Base-by-base conservation (phyloP, 2,888 invertebrate species). In the Brachylomia viminalis region DNA sequence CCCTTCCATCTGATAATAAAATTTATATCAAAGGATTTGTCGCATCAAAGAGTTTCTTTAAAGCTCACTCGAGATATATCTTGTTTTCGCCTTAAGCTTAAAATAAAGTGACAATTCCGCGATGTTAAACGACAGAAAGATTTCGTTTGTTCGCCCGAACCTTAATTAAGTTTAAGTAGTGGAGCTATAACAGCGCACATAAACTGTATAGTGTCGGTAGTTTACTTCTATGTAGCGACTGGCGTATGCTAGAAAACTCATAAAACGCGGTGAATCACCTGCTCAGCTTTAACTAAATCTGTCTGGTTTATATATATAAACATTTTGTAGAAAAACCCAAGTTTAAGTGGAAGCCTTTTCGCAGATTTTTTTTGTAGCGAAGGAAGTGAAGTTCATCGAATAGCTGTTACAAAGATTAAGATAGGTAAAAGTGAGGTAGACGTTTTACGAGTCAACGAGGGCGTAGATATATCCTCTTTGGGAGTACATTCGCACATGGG, bases 401-500 rank as follows among this genome's bases (percentile, higher is more conserved):
- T 85, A 87, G 84, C 85, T 87, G 88, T 88, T 88, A 85, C 83
- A 79, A 76, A 83, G 86, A 91, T 91, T 90, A 87, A 90, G 86
- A 85, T 88, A 87, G 87, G 85, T 82, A 82, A 81, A 80, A 86
- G 82, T 83, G 79, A 83, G 85, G 84, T 84, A 88, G 85, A 84
- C 77, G 83, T 85, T 90, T 90, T 89, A 91, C 87, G 89, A 90
- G 83, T 88, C 86, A 75, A 72, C 80, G 87, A 87, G 85, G 90
- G 89, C 89, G 90, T 90, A 88, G 84, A 87, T 87, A 88, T 88
- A 86, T 90, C 77, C 90, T 87, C 89, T 49, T 69, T 79, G 88
- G 88, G 91, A 87, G 87, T 89, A 84, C 84, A 88, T 89, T 90
- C 88, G 82, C 91, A 90, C 90, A 91, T 90, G 90, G 87, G 89